A percentile compares a stretch with the other conserved stretches of the same genome.
Conservation (phyloP, 2,113 vertebrate genomes). For the Pituophis catenifer region DNA sequence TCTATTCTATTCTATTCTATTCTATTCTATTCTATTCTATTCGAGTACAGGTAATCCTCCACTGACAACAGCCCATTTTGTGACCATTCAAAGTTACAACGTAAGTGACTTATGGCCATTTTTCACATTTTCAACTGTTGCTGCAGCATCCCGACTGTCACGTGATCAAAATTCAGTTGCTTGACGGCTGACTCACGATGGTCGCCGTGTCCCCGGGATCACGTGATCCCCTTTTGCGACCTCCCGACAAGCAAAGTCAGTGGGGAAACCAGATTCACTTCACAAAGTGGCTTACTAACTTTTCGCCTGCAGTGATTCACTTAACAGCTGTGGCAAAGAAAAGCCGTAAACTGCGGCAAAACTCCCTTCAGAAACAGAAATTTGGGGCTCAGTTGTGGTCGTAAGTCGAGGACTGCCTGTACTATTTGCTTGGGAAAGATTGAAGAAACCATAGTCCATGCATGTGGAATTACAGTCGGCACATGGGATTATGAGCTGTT, state of each 20-base stretch:
- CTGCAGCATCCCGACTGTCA: neutral
- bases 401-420: neutral
- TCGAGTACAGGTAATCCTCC: neutral
- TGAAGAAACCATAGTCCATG: neutral
- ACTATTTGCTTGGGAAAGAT: neutral
- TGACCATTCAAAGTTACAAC: neutral
- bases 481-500: neutral
- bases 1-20: too few relatives aligned
- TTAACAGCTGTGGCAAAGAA: neutral
- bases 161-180: neutral
- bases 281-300: neutral
- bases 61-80: neutral
- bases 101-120: neutral
- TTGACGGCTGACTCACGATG: neutral
- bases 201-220: too few relatives aligned
- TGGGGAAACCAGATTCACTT: neutral
- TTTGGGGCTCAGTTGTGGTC: neutral
- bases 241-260: neutral
- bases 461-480: neutral
- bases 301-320: neutral
- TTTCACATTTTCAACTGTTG: neutral
- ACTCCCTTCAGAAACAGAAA: neutral
- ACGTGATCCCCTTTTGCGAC: neutral
- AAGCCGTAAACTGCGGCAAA: neutral
- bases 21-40: too few relatives aligned